These are phyloP conservation scores for Ridgeia piscesae DNA, from an alignment of 1,140 invertebrate genomes.

Conservation along the genomic window DNA sequence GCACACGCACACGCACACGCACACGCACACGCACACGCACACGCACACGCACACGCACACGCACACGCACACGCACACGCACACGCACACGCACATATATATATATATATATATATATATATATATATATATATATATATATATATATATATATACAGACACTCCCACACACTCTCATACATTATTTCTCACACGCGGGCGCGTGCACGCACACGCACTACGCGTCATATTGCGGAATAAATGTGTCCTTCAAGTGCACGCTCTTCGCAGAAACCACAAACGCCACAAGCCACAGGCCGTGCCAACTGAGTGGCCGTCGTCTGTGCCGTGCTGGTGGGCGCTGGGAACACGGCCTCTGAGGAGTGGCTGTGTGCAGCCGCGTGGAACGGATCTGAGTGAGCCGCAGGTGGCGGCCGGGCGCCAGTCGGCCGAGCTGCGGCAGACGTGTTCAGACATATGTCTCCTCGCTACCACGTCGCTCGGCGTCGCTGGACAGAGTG, in stretches of 20 bases:
- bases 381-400: not conserved
- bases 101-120: too few relatives aligned
- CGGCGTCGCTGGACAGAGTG: not conserved
- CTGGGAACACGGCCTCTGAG: not conserved
- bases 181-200: too few relatives aligned
- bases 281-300: not conserved
- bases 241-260: too few relatives aligned
- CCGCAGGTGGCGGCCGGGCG: too few relatives aligned
- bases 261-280: too few relatives aligned
- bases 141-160: too few relatives aligned
- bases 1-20: too few relatives aligned
- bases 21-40: slow-evolving; percentile 2
- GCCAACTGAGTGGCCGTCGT: not conserved
- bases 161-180: too few relatives aligned
- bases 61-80: not conserved
- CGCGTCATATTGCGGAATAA: too few relatives aligned
- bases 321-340: not conserved
- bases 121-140: too few relatives aligned
- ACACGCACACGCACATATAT: not conserved
- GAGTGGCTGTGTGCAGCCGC: not conserved
- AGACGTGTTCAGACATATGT: slow-evolving; percentile 1
- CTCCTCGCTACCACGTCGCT: not conserved
- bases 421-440: not conserved
- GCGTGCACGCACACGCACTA: too few relatives aligned
- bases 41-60: slow-evolving; percentile 12